Percentiles rank a stretch among this genome's conserved stretches.
phyloP scores from a whole-genome alignment of 2,888 invertebrate genomes.

The Ditylenchus weischeri region DNA sequence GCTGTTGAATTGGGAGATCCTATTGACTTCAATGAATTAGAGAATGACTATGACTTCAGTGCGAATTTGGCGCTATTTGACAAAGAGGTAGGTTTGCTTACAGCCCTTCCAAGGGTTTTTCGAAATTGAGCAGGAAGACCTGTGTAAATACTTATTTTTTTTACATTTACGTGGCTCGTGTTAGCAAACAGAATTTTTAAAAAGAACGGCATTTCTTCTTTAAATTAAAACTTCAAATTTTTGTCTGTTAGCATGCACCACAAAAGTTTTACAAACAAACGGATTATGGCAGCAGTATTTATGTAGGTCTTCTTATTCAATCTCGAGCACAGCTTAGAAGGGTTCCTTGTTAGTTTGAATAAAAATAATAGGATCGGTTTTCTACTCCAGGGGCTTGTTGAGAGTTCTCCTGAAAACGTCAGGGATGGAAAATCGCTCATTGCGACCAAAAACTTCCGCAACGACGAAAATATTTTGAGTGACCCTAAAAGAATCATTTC shows the following conservation, averaged over 20 bases:
- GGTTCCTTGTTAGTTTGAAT: too few relatives aligned
- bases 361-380: background rate
- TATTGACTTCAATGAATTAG: constrained; percentile 43
- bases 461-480: constrained; percentile 52
- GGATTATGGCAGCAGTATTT: background rate
- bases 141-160: too few relatives aligned
- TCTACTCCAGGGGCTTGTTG: background rate
- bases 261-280: background rate
- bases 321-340: too few relatives aligned
- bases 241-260: too few relatives aligned
- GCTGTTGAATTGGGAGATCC: constrained; percentile 35
- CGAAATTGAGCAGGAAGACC: too few relatives aligned
- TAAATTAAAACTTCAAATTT: too few relatives aligned
- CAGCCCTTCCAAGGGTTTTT: too few relatives aligned
- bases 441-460: constrained; percentile 34
- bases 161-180: too few relatives aligned
- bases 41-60: constrained; percentile 52
- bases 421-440: background rate
- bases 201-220: too few relatives aligned
- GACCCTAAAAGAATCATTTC: constrained; percentile 40
- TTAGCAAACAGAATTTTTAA: too few relatives aligned
- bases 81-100: constrained; percentile 25
- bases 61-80: constrained; percentile 48
- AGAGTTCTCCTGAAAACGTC: background rate
- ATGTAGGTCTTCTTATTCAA: constrained; percentile 1